Conservation (phyloP, 2,888 invertebrate genomes). For the Endomychus coccineus region DNA sequence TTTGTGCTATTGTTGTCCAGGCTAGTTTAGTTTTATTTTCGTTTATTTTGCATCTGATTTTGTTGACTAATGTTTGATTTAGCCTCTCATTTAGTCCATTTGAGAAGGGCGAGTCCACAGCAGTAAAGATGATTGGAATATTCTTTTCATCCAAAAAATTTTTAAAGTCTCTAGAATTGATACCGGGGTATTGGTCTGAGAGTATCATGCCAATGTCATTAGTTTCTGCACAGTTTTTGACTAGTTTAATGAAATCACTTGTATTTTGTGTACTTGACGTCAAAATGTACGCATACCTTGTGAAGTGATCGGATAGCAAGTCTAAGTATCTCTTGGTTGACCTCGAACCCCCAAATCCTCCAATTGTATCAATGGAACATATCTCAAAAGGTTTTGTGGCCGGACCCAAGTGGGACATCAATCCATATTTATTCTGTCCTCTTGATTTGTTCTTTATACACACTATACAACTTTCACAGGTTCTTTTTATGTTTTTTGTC, state of each 20-base stretch:
- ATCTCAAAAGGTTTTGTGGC: constrained; percentile 6
- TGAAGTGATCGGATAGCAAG: constrained; percentile 7
- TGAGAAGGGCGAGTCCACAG: too few species aligned
- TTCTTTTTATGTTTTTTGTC: too few species aligned
- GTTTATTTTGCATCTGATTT: constrained; percentile 22
- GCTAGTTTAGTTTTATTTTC: constrained; percentile 16
- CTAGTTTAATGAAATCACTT: constrained; percentile 6
- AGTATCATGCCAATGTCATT: constrained; percentile 7
- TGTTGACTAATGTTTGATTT: too few species aligned
- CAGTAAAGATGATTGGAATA: too few species aligned
- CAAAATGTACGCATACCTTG: constrained; percentile 7
- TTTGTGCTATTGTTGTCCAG: constrained; percentile 22
- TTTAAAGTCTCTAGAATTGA: too few species aligned
- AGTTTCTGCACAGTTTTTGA: not conserved
- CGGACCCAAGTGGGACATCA: constrained; percentile 9
- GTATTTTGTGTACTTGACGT: constrained; percentile 7
- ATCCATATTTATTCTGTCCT: constrained; percentile 2
- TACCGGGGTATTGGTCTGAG: constrained; percentile 27
- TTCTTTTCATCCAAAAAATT: too few species aligned
- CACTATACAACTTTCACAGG: constrained; percentile 2
- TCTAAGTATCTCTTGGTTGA: constrained; percentile 10
- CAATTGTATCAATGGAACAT: constrained; percentile 6
- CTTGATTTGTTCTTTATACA: constrained; percentile 5
- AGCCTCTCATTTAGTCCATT: too few species aligned
- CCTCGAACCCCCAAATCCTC: constrained; percentile 8